These are phyloP conservation scores for Antheraea assamensis DNA, from an alignment of 2,888 invertebrate species.

Conservation along the genomic window DNA sequence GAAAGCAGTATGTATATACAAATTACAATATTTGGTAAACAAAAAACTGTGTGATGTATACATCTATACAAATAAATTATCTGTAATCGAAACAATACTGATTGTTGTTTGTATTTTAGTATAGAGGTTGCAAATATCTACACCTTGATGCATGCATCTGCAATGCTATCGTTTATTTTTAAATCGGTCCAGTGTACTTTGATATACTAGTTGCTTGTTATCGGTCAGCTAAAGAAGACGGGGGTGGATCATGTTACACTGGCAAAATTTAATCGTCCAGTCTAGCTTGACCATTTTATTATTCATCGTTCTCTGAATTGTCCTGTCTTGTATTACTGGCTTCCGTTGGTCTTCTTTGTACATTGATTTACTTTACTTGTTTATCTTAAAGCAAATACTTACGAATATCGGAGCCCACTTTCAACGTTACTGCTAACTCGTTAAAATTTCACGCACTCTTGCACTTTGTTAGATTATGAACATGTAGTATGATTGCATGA, in stretches of 20 bases:
- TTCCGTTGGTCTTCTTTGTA: conserved; percentile 40
- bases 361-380: conserved; percentile 20
- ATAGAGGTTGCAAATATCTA: conserved; percentile 36
- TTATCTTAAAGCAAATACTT: conserved; percentile 27
- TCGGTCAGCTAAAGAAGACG: conserved; percentile 35
- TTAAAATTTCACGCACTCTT: conserved; percentile 61
- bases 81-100: conserved; percentile 48
- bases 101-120: conserved; percentile 35
- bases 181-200: conserved; percentile 54
- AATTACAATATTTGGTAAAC: background rate
- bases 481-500: conserved; percentile 40
- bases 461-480: conserved; percentile 51
- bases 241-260: conserved; percentile 62
- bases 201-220: conserved; percentile 37
- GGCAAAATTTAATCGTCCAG: conserved; percentile 51
- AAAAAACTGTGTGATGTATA: background rate
- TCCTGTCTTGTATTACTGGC: conserved; percentile 49
- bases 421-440: conserved; percentile 47
- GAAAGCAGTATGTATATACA: background rate
- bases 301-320: conserved; percentile 57
- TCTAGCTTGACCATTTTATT: conserved; percentile 58
- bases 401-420: conserved; percentile 30
- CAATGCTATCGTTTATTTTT: conserved; percentile 72
- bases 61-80: conserved; percentile 11
- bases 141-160: conserved; percentile 34